phyloP scores from a whole-genome alignment of 2,797 vertebrate genomes.

The Brachyrhaphis roseni region DNA sequence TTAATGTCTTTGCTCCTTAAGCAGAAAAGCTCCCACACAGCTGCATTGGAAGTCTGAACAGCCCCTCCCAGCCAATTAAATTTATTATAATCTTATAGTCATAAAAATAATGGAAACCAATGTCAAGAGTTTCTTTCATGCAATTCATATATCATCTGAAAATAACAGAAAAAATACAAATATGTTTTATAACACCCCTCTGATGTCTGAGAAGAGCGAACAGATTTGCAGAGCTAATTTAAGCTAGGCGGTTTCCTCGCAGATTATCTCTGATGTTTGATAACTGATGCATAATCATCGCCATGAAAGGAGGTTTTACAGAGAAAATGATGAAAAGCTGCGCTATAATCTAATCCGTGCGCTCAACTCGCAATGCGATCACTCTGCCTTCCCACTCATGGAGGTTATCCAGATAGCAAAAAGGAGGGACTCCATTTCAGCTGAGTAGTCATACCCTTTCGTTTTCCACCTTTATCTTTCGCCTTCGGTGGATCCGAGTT shows the following conservation, averaged over 20 bases:
- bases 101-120: conserved; percentile 37
- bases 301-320: conserved; percentile 51
- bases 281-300: conserved; percentile 52
- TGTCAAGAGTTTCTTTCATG: conserved; percentile 16
- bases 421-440: conserved; percentile 64
- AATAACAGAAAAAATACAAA: conserved; percentile 38
- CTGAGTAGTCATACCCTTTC: conserved; percentile 64
- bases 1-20: neutral
- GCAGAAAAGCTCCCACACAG: neutral
- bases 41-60: conserved; percentile 16
- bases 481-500: conserved; percentile 45
- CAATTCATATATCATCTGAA: conserved; percentile 30
- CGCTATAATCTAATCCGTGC: conserved; percentile 45
- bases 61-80: conserved; percentile 33
- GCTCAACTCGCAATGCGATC: conserved; percentile 42
- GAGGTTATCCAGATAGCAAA: conserved; percentile 65
- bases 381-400: conserved; percentile 50
- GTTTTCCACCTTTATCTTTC: conserved; percentile 68
- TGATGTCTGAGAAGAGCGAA: conserved; percentile 65
- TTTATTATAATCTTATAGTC: conserved; percentile 28
- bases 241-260: conserved; percentile 29
- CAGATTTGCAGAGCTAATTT: conserved; percentile 62
- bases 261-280: conserved; percentile 60
- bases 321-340: conserved; percentile 49
- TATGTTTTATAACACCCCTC: conserved; percentile 40